Evolutionary conservation across 1,140 invertebrate species (phyloP), one percentile per base, ranked within the genome.

Genomic region (Sarcophaga bullata): DNA sequence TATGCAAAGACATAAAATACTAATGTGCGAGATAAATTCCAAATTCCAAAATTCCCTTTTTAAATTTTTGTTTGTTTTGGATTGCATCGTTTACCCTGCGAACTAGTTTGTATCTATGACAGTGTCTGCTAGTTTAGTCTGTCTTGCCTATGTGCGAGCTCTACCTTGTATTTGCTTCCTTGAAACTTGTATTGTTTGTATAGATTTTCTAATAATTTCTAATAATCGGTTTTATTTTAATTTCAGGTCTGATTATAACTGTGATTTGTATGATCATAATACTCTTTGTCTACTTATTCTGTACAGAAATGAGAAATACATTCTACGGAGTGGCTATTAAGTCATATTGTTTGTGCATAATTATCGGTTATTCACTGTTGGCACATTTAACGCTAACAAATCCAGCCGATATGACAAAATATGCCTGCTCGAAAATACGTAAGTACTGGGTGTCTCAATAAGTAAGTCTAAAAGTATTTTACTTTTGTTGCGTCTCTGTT

Each of bases 241-340:
- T 78, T 17, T 72, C 75, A 89, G 88, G 87, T 48, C 87, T 89
- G 11, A 83, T 86, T 73, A 86, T 89, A 46, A 85, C 87, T 49
- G 87, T 89, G 37, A 86, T 89, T 76, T 89, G 86, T 10, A 89
- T 89, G 87, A 83, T 86, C 46, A 87, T 89, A 17, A 85, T 89
- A 17, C 82, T 89, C 9, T 81, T 89, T 73, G 84, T 89, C n/a
- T 86, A 89, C 80, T 80, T 88, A n/a, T 50, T 86, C 73, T 89
- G 86, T 85, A 88, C 87, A 8, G 86, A 86, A 73, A 85, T 89
- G 85, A 85, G 88, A 68, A 89, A 89, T 72, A 88, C 86, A 2
- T 89, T 89, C 82, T 89, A 89, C 54, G 88, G 88, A 46, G 86
- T 89, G 47, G 88, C 87, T 13, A 86, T 89, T 54, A 88, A 87